Percentiles rank a stretch among this genome's conserved stretches.
Conservation (phyloP, 2,888 invertebrate genomes). For the Tanypteryx hageni region DNA sequence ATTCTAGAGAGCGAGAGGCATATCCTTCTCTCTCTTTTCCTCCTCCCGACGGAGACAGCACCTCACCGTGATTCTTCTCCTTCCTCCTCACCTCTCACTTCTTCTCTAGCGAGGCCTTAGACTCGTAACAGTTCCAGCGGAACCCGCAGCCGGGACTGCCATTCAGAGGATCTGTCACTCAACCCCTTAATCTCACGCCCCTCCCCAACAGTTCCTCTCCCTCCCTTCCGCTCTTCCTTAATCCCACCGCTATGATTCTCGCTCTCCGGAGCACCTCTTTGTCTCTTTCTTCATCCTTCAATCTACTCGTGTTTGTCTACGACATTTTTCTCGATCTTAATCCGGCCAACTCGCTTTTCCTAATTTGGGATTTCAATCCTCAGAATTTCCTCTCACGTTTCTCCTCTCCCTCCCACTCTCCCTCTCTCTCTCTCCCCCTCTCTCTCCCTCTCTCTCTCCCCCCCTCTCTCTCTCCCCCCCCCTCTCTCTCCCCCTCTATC, state of each 20-base stretch:
- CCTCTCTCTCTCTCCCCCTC: not conserved
- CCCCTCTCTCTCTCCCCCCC: not conserved
- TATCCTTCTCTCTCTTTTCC: not conserved
- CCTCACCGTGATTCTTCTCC: not conserved
- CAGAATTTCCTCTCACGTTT: too few relatives aligned
- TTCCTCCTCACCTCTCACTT: not conserved
- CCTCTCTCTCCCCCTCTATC: too few relatives aligned
- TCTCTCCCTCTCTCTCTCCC: not conserved
- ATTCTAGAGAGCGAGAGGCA: not conserved
- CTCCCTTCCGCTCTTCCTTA: not conserved
- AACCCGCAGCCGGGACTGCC: slow-evolving; percentile 4
- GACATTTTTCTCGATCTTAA: not conserved
- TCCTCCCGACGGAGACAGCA: too few relatives aligned
- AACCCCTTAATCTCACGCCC: not conserved
- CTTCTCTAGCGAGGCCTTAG: not conserved
- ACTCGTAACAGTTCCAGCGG: not conserved
- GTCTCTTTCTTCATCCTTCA: too few relatives aligned
- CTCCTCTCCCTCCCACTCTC: too few relatives aligned
- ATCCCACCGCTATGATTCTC: too few relatives aligned
- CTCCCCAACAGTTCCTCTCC: not conserved
- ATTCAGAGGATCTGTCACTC: slow-evolving; percentile 21
- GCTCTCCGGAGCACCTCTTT: too few relatives aligned
- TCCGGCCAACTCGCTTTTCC: not conserved
- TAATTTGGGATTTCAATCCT: not conserved
- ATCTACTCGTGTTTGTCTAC: too few relatives aligned